Percentiles rank a stretch among this genome's conserved stretches.
phyloP scores from a whole-genome alignment of 2,113 vertebrate species.

The Protobothrops mucrosquamatus region DNA sequence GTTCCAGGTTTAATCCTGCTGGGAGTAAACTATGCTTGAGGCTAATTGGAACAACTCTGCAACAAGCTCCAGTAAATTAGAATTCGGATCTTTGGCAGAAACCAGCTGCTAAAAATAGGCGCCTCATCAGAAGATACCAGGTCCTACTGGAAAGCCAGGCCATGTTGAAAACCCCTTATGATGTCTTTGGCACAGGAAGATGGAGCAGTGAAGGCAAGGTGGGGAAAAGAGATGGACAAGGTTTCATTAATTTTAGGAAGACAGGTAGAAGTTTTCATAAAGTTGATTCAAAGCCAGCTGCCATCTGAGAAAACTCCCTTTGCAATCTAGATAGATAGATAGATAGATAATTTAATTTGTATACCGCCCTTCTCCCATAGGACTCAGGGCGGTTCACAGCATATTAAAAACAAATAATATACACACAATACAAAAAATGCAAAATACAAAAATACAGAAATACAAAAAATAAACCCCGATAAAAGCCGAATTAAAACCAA shows the following conservation, averaged over 20 bases:
- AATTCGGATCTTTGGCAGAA: not conserved
- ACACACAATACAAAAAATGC: too few relatives aligned
- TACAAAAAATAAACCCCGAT: too few relatives aligned
- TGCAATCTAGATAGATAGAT: too few relatives aligned
- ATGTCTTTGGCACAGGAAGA: not conserved
- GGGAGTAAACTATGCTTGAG: not conserved
- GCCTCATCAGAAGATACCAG: not conserved
- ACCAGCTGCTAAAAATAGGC: constrained; percentile 8
- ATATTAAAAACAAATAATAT: too few relatives aligned
- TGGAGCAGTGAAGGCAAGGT: not conserved
- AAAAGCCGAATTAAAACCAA: too few relatives aligned
- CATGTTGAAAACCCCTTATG: not conserved
- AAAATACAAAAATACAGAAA: too few relatives aligned
- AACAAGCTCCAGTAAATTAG: not conserved
- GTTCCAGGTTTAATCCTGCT: not conserved
- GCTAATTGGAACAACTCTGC: constrained; percentile 2
- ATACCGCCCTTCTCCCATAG: too few relatives aligned
- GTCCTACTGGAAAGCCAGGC: not conserved
- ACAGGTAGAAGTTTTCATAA: not conserved
- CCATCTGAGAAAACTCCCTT: not conserved
- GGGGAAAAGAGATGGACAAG: not conserved
- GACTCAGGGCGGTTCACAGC: too few relatives aligned
- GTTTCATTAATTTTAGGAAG: not conserved
- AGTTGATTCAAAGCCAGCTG: not conserved
- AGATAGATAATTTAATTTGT: too few relatives aligned